Evolutionary conservation across 2,113 vertebrate genomes (phyloP).

Genomic region (Eurypyga helias): DNA sequence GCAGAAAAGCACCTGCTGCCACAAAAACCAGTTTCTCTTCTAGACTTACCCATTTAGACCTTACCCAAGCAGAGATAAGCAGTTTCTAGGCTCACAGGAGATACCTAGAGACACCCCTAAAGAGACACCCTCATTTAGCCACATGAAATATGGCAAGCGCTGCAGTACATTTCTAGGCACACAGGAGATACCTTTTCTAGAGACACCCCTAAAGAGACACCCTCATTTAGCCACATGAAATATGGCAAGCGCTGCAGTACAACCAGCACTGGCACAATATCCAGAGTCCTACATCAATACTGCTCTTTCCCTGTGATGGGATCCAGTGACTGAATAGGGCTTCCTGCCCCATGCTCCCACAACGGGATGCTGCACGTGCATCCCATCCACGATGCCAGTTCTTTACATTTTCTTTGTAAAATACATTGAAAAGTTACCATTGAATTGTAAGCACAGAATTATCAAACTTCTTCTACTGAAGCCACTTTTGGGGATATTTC

Average conservation of each 20-base stretch:
- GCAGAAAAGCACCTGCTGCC: neutral
- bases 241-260: neutral
- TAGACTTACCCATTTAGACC: neutral
- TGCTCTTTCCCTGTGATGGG: neutral
- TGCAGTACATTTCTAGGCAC: neutral
- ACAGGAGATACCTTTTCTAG: neutral
- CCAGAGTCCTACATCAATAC: neutral
- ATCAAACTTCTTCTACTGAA: neutral
- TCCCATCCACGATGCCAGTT: neutral
- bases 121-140: neutral
- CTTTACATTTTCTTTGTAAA: neutral
- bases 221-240: neutral
- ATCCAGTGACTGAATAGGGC: too few relatives aligned
- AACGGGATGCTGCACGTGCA: too few relatives aligned
- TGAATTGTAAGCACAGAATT: neutral
- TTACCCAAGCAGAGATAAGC: neutral
- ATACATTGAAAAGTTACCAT: neutral
- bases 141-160: neutral
- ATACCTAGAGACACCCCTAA: neutral
- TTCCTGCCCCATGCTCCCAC: neutral
- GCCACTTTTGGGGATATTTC: neutral
- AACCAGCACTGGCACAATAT: neutral
- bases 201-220: neutral
- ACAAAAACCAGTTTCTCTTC: neutral
- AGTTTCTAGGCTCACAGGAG: neutral